phyloP scores from a whole-genome alignment of 2,888 invertebrate genomes.

The Oegoconia quadripuncta region DNA sequence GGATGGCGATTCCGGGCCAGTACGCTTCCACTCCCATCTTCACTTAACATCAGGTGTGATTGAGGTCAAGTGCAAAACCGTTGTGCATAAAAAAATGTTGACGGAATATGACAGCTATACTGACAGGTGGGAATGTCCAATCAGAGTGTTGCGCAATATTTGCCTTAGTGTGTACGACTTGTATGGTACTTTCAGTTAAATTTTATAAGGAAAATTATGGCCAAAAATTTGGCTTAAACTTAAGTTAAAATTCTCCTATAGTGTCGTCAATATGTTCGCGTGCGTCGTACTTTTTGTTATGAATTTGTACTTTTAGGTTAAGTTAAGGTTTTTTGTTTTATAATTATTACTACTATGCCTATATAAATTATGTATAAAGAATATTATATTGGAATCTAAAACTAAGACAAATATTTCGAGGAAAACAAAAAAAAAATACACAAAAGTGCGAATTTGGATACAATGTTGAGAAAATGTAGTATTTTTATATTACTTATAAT shows the following conservation, averaged over 20 bases:
- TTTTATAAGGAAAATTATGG: background rate
- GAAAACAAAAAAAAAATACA: conserved; percentile 30
- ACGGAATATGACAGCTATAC: too few species aligned
- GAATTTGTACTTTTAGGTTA: conserved; percentile 35
- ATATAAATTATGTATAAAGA: conserved; percentile 23
- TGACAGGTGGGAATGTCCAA: too few species aligned
- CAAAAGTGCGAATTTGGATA: conserved; percentile 61
- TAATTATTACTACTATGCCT: conserved; percentile 31
- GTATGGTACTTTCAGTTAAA: too few species aligned
- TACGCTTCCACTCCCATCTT: too few species aligned
- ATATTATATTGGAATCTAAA: conserved; percentile 39
- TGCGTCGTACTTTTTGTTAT: conserved; percentile 46
- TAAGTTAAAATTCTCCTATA: conserved; percentile 5
- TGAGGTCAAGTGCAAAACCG: too few species aligned
- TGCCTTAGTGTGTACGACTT: too few species aligned
- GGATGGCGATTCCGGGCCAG: too few species aligned
- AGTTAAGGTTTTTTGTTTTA: conserved; percentile 34
- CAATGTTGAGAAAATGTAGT: conserved; percentile 60
- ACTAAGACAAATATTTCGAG: conserved; percentile 40
- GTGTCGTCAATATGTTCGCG: too few species aligned
- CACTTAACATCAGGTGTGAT: too few species aligned
- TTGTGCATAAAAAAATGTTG: too few species aligned
- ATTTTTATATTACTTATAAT: conserved; percentile 69
- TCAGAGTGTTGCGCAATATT: too few species aligned
- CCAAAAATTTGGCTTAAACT: conserved; percentile 5